phyloP scores from a whole-genome alignment of 2,797 vertebrate species.

The Emys orbicularis region DNA sequence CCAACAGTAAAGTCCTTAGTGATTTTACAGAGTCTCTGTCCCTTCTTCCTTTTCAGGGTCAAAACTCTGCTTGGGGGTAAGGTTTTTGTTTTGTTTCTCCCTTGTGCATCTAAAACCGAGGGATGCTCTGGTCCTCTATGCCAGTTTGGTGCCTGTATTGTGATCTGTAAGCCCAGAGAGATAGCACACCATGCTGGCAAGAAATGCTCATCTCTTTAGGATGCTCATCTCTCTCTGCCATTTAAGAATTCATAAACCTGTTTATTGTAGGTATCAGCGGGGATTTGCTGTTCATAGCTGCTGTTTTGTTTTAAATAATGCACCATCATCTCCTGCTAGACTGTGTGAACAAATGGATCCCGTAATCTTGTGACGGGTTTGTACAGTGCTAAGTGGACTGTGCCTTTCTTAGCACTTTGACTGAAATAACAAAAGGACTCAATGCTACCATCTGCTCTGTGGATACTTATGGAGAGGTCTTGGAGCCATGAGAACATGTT shows the following conservation, averaged over 20 bases:
- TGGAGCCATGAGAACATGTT: not conserved
- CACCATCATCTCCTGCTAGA: not conserved
- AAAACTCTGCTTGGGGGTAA: accelerated
- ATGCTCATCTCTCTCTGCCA: not conserved
- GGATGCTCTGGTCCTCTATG: not conserved
- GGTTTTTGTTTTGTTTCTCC: not conserved
- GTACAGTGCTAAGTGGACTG: not conserved
- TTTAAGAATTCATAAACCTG: not conserved
- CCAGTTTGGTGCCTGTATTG: accelerated
- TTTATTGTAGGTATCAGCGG: accelerated
- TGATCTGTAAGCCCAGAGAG: not conserved
- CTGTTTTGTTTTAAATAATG: not conserved
- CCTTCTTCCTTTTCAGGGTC: not conserved
- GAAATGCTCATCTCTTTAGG: not conserved
- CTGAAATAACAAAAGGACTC: not conserved
- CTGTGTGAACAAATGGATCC: not conserved
- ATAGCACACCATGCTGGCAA: not conserved
- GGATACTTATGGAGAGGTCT: not conserved
- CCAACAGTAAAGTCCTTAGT: not conserved
- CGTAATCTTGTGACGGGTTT: accelerated
- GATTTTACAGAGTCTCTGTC: not conserved
- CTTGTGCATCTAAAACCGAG: not conserved
- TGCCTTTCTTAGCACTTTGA: not conserved
- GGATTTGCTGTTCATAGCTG: not conserved
- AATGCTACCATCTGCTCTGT: accelerated